Evolutionary conservation across 2,113 vertebrate species (phyloP).

Genomic region (Shinisaurus crocodilurus): DNA sequence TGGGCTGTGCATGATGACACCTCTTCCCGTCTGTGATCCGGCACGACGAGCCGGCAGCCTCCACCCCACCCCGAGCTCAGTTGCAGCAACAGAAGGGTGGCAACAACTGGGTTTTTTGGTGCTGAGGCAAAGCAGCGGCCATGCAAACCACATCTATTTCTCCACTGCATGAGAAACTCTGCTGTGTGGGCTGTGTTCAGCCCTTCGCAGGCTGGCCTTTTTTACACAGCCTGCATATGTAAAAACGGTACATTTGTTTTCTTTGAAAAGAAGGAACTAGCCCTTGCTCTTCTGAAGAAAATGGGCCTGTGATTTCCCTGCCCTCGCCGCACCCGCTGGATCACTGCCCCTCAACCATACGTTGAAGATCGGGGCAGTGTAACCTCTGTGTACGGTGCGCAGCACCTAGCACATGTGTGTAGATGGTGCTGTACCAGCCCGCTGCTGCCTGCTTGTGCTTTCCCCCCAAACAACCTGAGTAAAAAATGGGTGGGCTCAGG

Average conservation of each 20-base stretch:
- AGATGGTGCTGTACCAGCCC: too few relatives aligned
- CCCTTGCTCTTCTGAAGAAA: background rate
- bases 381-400: background rate
- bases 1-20: background rate
- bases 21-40: background rate
- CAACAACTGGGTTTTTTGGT: background rate
- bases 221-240: background rate
- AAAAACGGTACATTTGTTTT: background rate
- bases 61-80: background rate
- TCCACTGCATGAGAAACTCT: background rate
- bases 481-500: too few relatives aligned
- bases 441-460: too few relatives aligned
- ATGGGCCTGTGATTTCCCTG: too few relatives aligned
- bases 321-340: too few relatives aligned
- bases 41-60: background rate
- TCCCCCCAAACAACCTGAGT: too few relatives aligned
- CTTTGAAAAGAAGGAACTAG: conserved; percentile 4
- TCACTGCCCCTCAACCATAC: background rate
- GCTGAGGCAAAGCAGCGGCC: background rate
- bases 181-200: background rate
- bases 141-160: background rate
- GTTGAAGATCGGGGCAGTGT: background rate
- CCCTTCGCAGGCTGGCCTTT: too few relatives aligned
- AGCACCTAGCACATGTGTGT: background rate
- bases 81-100: background rate